A percentile compares a stretch with the other conserved stretches of the same genome.
phyloP scores from a whole-genome alignment of 2,113 vertebrate species.

The Pseudonaja textilis region DNA sequence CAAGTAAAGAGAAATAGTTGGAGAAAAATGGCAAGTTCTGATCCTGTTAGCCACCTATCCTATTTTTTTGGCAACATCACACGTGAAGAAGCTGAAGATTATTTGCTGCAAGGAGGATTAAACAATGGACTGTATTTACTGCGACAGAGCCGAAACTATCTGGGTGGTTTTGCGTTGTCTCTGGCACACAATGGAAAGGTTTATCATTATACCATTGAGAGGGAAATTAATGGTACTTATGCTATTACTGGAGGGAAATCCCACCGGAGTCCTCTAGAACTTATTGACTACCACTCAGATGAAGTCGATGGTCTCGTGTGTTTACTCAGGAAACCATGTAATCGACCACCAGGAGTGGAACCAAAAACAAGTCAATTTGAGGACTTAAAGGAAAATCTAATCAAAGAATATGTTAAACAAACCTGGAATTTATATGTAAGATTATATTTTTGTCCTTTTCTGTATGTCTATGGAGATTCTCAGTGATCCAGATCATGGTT shows the following conservation, averaged over 20 bases:
- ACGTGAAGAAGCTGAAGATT: conserved; percentile 89
- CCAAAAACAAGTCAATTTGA: conserved; percentile 94
- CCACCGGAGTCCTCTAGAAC: conserved; percentile 79
- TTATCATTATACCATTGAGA: conserved; percentile 95
- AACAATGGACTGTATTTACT: conserved; percentile 84
- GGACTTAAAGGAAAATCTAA: conserved; percentile 92
- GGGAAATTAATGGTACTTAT: conserved; percentile 81
- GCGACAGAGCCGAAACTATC: conserved; percentile 90
- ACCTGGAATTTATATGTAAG: conserved; percentile 92
- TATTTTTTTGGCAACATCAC: conserved; percentile 97
- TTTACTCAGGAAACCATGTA: conserved; percentile 83
- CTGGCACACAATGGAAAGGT: conserved; percentile 75
- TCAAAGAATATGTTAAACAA: conserved; percentile 89
- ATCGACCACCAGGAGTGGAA: conserved; percentile 81
- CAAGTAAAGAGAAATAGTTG: background rate
- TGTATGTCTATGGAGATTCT: no score
- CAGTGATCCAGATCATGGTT: no score
- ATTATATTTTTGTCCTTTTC: background rate
- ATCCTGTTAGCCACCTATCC: conserved; percentile 75
- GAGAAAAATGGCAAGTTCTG: conserved; percentile 60
- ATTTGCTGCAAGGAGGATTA: conserved; percentile 79
- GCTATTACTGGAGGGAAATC: conserved; percentile 89
- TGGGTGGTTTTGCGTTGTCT: conserved; percentile 90
- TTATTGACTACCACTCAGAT: conserved; percentile 87
- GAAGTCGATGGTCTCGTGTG: conserved; percentile 88